Evolutionary conservation across 2,888 invertebrate genomes (phyloP), one percentile per base, ranked within the genome.

Genomic region (Sympetrum striolatum): DNA sequence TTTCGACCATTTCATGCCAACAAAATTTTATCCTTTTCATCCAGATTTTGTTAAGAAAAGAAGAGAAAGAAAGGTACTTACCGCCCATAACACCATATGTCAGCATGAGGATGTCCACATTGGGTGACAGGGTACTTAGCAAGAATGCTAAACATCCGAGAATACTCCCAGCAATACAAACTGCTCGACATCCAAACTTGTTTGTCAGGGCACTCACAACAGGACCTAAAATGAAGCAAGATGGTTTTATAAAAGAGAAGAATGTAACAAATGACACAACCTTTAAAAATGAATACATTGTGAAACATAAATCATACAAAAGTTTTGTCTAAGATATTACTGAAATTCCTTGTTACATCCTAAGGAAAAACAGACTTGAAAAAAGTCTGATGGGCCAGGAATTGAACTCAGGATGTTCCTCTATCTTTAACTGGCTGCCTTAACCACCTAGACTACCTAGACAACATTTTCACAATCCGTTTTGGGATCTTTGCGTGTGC

Each of bases 191-290:
- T 12, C 99, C 99, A 94, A 96, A 99, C 94, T 98, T 98, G 95
- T 99, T 99, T 92, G 98, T 98, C 93, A 99, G 95, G 91, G 99
- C 99, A 92, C 98, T 98, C 91, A 98, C 99, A 91, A 99, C 95
- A 8, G 99, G 99, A 93, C 98, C 97, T 97, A 94, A 44, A 73
- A 73, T 25, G 1, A 60, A 5, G 18, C n/a, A 60, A 15, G 60
- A n/a, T 18, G 60, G 18, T 60, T 60, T 18, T 60, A 6, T 60
- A 5, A 15, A 60, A 60, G 18, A 60, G 18, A 60, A 0, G 1
- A 4, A n/a, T 22, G 5, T 18, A 12, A 60, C 60, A 60, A 60
- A n/a, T 0, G n/a, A 0, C 0, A 6, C n/a, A 5, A 5, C 39
- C 2, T 2, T 39, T 39, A 39, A 39, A 6, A 39, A 39, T 39